Percentiles rank a stretch among this genome's conserved stretches.
These are phyloP conservation scores for Gymnocypris eckloni DNA, from an alignment of 2,797 vertebrate genomes.

Conservation along the genomic window DNA sequence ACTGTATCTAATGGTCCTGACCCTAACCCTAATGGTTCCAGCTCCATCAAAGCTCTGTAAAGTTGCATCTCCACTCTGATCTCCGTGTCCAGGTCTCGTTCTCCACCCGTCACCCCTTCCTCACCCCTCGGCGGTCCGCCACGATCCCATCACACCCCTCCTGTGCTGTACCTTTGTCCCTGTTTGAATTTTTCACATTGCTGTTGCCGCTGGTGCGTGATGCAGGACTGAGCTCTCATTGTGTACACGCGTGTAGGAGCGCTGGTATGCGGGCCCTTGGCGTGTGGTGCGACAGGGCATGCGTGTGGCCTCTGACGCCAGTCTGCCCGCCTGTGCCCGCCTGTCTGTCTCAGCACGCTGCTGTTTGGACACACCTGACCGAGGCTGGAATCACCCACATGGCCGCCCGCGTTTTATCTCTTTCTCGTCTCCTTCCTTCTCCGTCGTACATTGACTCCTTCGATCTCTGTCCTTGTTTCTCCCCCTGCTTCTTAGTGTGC, in stretches of 20 bases:
- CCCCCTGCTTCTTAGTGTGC: not conserved
- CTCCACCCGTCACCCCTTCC: conserved; percentile 25
- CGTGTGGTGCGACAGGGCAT: conserved; percentile 73
- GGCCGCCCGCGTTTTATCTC: conserved; percentile 52
- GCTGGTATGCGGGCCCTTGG: conserved; percentile 76
- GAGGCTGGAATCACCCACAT: conserved; percentile 64
- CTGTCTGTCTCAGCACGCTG: conserved; percentile 64
- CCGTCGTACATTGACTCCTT: conserved; percentile 23
- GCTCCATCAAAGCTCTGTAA: conserved; percentile 31
- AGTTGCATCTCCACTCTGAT: conserved; percentile 10
- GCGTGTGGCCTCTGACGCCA: conserved; percentile 78
- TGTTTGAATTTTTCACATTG: conserved; percentile 83
- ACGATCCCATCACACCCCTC: conserved; percentile 53
- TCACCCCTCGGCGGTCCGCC: conserved; percentile 57
- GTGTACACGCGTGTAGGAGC: conserved; percentile 78
- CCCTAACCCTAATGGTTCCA: conserved; percentile 24
- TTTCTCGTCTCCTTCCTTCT: conserved; percentile 44
- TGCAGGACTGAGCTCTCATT: conserved; percentile 80
- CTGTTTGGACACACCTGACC: conserved; percentile 79
- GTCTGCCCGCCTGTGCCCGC: conserved; percentile 71
- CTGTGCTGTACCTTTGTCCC: conserved; percentile 73
- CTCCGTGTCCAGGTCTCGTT: not conserved
- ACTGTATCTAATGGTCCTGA: conserved; percentile 44
- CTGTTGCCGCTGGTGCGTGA: conserved; percentile 82
- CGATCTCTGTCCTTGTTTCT: conserved; percentile 59